Conservation (phyloP, 2,888 invertebrate genomes). For the Eupithecia abbreviata region DNA sequence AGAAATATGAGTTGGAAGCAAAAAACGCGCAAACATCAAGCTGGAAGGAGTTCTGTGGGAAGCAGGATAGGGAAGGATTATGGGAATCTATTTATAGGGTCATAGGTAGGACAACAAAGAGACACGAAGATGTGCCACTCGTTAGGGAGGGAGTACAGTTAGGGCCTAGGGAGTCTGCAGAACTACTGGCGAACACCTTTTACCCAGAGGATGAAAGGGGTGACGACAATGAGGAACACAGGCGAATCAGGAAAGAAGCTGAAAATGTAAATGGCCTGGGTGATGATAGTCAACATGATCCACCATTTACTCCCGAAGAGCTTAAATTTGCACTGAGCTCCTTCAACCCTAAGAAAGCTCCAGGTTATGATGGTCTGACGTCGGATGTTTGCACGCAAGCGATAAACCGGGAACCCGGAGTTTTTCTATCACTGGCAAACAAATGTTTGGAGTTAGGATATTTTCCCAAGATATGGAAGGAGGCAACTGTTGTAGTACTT, state of each 20-base stretch:
- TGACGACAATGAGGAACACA: constrained; percentile 25
- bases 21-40: constrained; percentile 31
- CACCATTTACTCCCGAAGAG: constrained; percentile 32
- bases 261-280: constrained; percentile 22
- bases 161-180: constrained; percentile 11
- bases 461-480: constrained; percentile 37
- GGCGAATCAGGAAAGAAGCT: not conserved
- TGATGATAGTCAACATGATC: constrained; percentile 24
- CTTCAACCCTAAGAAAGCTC: constrained; percentile 43
- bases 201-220: constrained; percentile 21
- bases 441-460: constrained; percentile 36
- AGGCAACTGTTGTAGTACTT: constrained; percentile 17
- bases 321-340: not conserved
- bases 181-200: constrained; percentile 23
- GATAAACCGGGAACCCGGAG: constrained; percentile 28
- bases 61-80: constrained; percentile 27
- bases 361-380: constrained; percentile 24
- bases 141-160: not conserved
- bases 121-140: constrained; percentile 19
- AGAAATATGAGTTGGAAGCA: not conserved
- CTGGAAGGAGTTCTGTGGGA: constrained; percentile 40
- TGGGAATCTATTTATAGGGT: constrained; percentile 35
- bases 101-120: constrained; percentile 12
- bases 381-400: constrained; percentile 35
- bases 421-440: constrained; percentile 22